Conservation (phyloP, 2,797 vertebrate genomes). For the Spea hammondii region DNA sequence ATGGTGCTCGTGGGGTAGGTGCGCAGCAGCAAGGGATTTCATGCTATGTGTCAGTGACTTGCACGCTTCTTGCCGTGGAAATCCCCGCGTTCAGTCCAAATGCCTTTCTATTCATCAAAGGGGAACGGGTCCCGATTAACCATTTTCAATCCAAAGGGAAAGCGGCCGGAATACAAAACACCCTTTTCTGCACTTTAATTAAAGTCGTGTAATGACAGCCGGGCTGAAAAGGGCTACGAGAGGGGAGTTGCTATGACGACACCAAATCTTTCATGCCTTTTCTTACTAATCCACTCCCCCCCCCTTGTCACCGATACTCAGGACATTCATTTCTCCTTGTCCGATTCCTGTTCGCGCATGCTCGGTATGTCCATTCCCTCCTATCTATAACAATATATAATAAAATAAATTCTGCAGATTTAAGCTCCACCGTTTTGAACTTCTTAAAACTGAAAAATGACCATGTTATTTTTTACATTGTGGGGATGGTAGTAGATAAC, state of each 20-base stretch:
- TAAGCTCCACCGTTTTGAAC: too few species aligned
- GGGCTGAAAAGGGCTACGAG: slow-evolving; percentile 73
- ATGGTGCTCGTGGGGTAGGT: too few species aligned
- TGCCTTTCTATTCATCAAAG: slow-evolving; percentile 68
- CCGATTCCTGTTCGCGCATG: slow-evolving; percentile 12
- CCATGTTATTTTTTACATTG: too few species aligned
- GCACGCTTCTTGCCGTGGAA: slow-evolving; percentile 53
- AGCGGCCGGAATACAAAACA: slow-evolving; percentile 69
- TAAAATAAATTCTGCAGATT: too few species aligned
- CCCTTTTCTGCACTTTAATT: slow-evolving; percentile 68
- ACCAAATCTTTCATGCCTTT: slow-evolving; percentile 73
- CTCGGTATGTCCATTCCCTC: not conserved
- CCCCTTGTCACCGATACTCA: slow-evolving; percentile 41
- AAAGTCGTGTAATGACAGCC: slow-evolving; percentile 69
- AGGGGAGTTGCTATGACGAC: slow-evolving; percentile 79
- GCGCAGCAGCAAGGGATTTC: slow-evolving; percentile 19
- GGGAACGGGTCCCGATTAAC: slow-evolving; percentile 67
- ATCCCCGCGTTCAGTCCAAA: slow-evolving; percentile 54
- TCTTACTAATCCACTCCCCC: slow-evolving; percentile 55
- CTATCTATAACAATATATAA: too few species aligned
- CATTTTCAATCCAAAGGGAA: slow-evolving; percentile 66
- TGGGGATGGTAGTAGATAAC: too few species aligned
- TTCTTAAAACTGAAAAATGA: too few species aligned
- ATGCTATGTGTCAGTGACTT: slow-evolving; percentile 56
- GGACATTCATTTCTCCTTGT: slow-evolving; percentile 25